Evolutionary conservation across 2,797 vertebrate genomes (phyloP), one percentile per base, ranked within the genome.

Genomic region (Pterois miles): DNA sequence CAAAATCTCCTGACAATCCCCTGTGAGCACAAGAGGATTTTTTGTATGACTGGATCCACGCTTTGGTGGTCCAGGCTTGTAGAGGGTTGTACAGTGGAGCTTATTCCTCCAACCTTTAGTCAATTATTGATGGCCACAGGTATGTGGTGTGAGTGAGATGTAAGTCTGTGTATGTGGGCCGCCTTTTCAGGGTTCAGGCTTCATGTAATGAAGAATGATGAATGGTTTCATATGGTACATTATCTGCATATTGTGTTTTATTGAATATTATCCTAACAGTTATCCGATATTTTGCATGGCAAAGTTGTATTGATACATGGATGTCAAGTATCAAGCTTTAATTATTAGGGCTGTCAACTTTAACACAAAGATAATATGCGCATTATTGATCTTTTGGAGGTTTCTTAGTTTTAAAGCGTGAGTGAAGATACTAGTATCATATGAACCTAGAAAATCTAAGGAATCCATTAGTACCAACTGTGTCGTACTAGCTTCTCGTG

Each of bases 11-110:
- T 23, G 50, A 40, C 58, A 78, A 74, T 70, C 66, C 69, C 74
- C 38, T 1, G 6, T 50, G 71, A 75, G 78, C 76, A 80, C 76
- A 78, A 80, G 56, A 78, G 82, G 83, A 86, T 83, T 91, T 83
- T 81, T 80, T 78, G 72, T 87, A 71, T 80, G 68, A 43, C 78
- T 88, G 80, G 62, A 83, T 81, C 70, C n/a, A 53, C 66, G 68
- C 58, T 62, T 58, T 36, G 66, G 78, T 78, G 66, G 80, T 78
- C 72, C 38, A n/a, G 65, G 62, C 78, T 89, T 78, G 81, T 66
- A 71, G 64, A 81, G 63, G 36, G 65, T 56, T 81, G 65, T 60
- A 69, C 54, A 43, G 29, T 36, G 9, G 31, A 79, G 66, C 60
- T 53, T 65, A 66, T 81, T 82, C 52, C 63, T 71, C 60, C 70